Percentiles rank a stretch among this genome's conserved stretches.
Conservation (phyloP, 2,888 invertebrate species). For the Sesia apiformis region DNA sequence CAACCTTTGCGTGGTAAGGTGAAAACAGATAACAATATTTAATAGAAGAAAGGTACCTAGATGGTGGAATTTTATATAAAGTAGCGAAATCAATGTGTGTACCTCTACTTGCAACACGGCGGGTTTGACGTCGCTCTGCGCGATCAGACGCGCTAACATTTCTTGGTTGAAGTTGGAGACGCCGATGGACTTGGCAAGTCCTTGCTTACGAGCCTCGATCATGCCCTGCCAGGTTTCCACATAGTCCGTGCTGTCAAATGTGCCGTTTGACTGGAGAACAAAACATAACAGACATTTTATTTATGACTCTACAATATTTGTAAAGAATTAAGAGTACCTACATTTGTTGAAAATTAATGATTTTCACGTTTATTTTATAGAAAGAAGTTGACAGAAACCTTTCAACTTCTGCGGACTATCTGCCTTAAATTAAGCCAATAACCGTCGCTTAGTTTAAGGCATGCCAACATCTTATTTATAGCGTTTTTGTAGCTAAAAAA, state of each 20-base stretch:
- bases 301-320: too few species aligned
- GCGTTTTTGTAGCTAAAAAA: too few species aligned
- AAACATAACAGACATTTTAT: neutral
- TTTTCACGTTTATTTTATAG: too few species aligned
- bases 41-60: neutral
- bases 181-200: constrained; percentile 80
- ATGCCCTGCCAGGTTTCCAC: constrained; percentile 81
- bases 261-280: constrained; percentile 20
- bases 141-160: constrained; percentile 76
- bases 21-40: too few species aligned
- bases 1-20: too few species aligned
- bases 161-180: constrained; percentile 84
- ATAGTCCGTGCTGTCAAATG: constrained; percentile 70
- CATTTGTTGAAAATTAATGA: too few species aligned
- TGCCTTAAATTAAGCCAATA: too few species aligned
- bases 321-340: too few species aligned
- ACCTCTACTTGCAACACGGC: constrained; percentile 74
- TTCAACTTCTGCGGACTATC: too few species aligned
- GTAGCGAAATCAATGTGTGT: neutral
- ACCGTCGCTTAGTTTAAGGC: too few species aligned
- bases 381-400: too few species aligned
- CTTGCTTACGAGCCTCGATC: constrained; percentile 76
- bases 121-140: constrained; percentile 66
- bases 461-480: too few species aligned
- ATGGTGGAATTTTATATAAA: neutral